Conservation (phyloP, 1,140 invertebrate species). For the Pteromalus puparum region DNA sequence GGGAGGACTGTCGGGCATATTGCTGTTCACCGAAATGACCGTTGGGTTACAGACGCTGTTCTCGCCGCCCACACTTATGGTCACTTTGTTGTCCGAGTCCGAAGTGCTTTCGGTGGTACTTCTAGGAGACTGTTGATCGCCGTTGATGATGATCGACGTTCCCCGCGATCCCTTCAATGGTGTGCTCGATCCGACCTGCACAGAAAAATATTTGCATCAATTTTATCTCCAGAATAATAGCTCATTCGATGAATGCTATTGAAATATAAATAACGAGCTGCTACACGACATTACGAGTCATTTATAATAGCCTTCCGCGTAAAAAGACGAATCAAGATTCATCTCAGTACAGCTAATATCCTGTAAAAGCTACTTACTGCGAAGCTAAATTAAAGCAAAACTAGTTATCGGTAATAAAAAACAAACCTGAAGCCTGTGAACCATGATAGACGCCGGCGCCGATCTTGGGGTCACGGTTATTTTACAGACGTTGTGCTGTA, state of each 20-base stretch:
- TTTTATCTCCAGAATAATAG: neutral
- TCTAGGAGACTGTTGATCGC: slow-evolving; percentile 81
- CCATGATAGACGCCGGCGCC: slow-evolving; percentile 64
- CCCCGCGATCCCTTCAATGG: slow-evolving; percentile 74
- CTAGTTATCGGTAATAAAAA: neutral
- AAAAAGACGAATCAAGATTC: no score
- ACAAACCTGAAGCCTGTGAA: slow-evolving; percentile 79
- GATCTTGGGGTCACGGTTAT: slow-evolving; percentile 71
- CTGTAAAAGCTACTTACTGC: no score
- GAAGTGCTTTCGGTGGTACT: slow-evolving; percentile 77
- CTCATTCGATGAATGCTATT: neutral
- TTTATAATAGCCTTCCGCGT: no score
- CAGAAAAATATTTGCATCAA: neutral
- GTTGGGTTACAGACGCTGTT: slow-evolving; percentile 71
- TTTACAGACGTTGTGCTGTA: slow-evolving; percentile 68
- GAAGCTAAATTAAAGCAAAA: no score
- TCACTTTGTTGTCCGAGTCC: slow-evolving; percentile 69
- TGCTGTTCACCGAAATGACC: slow-evolving; percentile 69
- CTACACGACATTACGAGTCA: no score
- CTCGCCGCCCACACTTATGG: slow-evolving; percentile 73
- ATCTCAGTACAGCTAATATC: no score
- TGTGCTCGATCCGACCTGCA: slow-evolving; percentile 16
- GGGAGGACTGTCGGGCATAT: slow-evolving; percentile 26
- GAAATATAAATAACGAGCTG: no score
- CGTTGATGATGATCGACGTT: slow-evolving; percentile 86